phyloP scores from a whole-genome alignment of 2,113 vertebrate genomes.

The Toxostoma redivivum region DNA sequence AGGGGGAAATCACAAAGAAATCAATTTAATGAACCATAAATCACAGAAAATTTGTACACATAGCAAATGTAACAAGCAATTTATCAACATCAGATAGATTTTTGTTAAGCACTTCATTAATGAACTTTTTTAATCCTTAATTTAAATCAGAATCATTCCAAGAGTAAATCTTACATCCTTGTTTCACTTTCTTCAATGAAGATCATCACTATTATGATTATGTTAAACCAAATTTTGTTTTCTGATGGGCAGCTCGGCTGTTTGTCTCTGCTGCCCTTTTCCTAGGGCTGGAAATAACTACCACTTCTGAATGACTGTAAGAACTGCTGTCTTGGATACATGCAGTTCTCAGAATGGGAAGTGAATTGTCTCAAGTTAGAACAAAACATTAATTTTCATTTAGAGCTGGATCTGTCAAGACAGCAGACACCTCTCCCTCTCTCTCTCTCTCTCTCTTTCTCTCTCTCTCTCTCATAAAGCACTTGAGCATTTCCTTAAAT shows the following conservation, averaged over 20 bases:
- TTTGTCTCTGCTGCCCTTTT: slow-evolving; percentile 7
- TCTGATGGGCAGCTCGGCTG: background rate
- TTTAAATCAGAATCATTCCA: slow-evolving; percentile 2
- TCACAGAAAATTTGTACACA: background rate
- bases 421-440: background rate
- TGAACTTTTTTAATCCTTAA: background rate
- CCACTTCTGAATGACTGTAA: background rate
- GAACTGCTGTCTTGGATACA: background rate
- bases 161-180: background rate
- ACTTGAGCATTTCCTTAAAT: background rate
- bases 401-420: background rate
- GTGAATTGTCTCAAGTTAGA: background rate
- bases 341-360: background rate
- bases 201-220: background rate
- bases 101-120: slow-evolving; percentile 31
- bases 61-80: background rate
- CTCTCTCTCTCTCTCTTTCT: background rate
- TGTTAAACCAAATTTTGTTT: slow-evolving; percentile 37
- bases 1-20: background rate
- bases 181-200: background rate
- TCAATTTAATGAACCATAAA: slow-evolving; percentile 13
- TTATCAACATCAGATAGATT: background rate
- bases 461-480: background rate
- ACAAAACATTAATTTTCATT: background rate
- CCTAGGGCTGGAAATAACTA: slow-evolving; percentile 29